Evolutionary conservation across 2,888 invertebrate genomes (phyloP).

Genomic region (Alloplasta piceator): DNA sequence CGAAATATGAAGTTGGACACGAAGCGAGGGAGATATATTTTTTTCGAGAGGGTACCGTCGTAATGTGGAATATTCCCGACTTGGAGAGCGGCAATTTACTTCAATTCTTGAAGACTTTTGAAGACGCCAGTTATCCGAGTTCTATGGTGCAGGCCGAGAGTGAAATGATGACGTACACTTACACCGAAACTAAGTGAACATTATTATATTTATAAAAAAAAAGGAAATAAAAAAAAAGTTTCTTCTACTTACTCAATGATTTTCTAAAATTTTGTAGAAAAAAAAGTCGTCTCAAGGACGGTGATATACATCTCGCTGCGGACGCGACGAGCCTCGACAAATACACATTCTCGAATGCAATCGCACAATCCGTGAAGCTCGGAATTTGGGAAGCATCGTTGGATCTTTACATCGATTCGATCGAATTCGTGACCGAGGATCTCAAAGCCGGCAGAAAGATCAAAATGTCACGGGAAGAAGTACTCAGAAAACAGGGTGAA

Average conservation of each 20-base stretch:
- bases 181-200: constrained; percentile 84
- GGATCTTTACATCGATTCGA: constrained; percentile 92
- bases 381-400: constrained; percentile 97
- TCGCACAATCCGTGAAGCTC: constrained; percentile 96
- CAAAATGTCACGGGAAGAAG: constrained; percentile 88
- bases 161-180: constrained; percentile 93
- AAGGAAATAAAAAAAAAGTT: too few relatives aligned
- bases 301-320: constrained; percentile 84
- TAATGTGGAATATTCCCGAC: constrained; percentile 95
- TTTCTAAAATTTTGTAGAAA: constrained; percentile 75
- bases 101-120: constrained; percentile 88
- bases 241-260: too few relatives aligned
- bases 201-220: background rate
- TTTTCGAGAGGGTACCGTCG: constrained; percentile 95
- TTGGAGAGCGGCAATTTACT: constrained; percentile 91
- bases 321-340: constrained; percentile 90
- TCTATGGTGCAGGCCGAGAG: constrained; percentile 90
- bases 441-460: constrained; percentile 91
- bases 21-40: constrained; percentile 95
- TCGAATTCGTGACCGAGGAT: constrained; percentile 91
- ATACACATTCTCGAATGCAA: constrained; percentile 97
- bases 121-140: constrained; percentile 89
- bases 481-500: constrained; percentile 93
- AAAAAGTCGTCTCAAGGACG: constrained; percentile 83
- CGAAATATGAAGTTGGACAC: constrained; percentile 90